Conservation (phyloP, 1,140 invertebrate genomes). For the Uloborus diversus region DNA sequence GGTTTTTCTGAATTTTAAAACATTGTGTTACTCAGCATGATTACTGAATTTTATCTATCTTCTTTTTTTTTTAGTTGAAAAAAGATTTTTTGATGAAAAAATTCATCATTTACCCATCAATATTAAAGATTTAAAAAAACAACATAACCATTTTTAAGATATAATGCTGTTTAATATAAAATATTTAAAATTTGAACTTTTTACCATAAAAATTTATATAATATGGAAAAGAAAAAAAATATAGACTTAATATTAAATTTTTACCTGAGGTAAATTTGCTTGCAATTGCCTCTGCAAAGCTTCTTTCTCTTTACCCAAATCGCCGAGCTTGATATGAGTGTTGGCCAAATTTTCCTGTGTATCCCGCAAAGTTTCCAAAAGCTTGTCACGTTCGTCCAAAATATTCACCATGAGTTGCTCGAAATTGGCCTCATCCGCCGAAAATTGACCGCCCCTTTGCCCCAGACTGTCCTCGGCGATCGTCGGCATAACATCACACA, state of each 20-base stretch:
- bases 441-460: constrained; percentile 63
- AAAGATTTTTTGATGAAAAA: too few species aligned
- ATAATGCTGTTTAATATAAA: too few species aligned
- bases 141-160: too few species aligned
- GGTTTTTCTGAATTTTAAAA: too few species aligned
- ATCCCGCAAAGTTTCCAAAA: constrained; percentile 94
- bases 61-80: too few species aligned
- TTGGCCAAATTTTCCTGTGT: constrained; percentile 90
- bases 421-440: constrained; percentile 95
- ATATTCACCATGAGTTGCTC: constrained; percentile 99
- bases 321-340: constrained; percentile 83
- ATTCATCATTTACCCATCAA: too few species aligned
- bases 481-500: constrained; percentile 99
- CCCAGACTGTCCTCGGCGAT: constrained; percentile 88
- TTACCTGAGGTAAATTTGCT: constrained; percentile 95
- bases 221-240: too few species aligned
- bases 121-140: too few species aligned
- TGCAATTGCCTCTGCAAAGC: constrained; percentile 92
- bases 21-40: too few species aligned
- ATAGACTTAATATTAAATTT: background rate
- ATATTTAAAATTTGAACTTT: too few species aligned
- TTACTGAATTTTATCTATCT: too few species aligned
- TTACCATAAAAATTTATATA: too few species aligned
- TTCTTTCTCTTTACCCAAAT: constrained; percentile 94
- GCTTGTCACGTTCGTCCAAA: constrained; percentile 98